A percentile compares a stretch with the other conserved stretches of the same genome.
Conservation (phyloP, 64 coral and sea anemone species). For the Stylophora pistillata region DNA sequence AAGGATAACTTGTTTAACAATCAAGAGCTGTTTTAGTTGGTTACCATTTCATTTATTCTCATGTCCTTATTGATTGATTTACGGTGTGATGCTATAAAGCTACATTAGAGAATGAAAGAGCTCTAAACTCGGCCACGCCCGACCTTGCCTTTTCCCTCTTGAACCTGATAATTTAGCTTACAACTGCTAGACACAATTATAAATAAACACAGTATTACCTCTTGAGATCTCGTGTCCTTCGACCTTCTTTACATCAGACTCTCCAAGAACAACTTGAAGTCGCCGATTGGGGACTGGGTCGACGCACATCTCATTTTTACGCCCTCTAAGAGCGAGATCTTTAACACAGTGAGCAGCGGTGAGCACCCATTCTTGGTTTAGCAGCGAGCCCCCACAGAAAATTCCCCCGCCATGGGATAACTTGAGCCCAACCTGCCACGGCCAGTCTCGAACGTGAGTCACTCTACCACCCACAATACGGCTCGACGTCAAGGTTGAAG, state of each 20-base stretch:
- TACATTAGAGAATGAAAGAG: too few relatives aligned
- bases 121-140: too few relatives aligned
- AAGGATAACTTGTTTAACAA: too few relatives aligned
- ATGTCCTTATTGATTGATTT: too few relatives aligned
- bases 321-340: background rate
- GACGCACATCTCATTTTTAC: background rate
- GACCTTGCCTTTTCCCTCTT: too few relatives aligned
- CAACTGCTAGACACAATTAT: too few relatives aligned
- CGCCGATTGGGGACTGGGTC: background rate
- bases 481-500: background rate
- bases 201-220: conserved; percentile 7
- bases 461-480: conserved; percentile 69
- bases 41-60: too few relatives aligned
- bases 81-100: too few relatives aligned
- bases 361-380: conserved; percentile 62
- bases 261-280: conserved; percentile 44
- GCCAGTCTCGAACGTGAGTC: conserved; percentile 59
- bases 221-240: conserved; percentile 51
- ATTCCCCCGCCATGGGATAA: background rate
- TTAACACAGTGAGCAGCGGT: conserved; percentile 68
- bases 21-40: too few relatives aligned
- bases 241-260: conserved; percentile 50
- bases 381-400: conserved; percentile 68
- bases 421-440: conserved; percentile 73
- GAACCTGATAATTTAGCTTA: too few relatives aligned